These are phyloP conservation scores for Hirundichthys speculiger DNA, from an alignment of 2,113 vertebrate genomes.

Conservation along the genomic window DNA sequence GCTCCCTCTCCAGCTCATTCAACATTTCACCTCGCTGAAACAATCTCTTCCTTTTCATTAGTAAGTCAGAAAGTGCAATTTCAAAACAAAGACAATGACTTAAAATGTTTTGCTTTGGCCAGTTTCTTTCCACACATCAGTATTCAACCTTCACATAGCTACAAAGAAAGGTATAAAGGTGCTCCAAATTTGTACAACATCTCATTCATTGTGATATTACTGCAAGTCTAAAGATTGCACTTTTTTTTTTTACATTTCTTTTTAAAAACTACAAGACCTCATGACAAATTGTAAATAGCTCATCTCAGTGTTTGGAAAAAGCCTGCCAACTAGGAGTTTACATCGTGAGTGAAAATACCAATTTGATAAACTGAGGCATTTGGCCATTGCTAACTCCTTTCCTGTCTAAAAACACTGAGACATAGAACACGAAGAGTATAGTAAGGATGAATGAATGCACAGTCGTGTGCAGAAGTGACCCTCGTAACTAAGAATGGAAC, in stretches of 20 bases:
- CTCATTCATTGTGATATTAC: constrained; percentile 59
- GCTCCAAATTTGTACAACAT: constrained; percentile 70
- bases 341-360: constrained; percentile 65
- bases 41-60: constrained; percentile 51
- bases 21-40: constrained; percentile 52
- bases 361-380: constrained; percentile 71
- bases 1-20: constrained; percentile 58
- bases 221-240: constrained; percentile 59
- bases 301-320: constrained; percentile 48
- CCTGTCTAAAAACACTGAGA: constrained; percentile 74
- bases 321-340: constrained; percentile 55
- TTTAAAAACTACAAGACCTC: constrained; percentile 57
- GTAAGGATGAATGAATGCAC: constrained; percentile 60
- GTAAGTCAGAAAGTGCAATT: constrained; percentile 83
- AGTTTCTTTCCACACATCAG: constrained; percentile 77
- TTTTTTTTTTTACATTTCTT: constrained; percentile 29
- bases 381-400: constrained; percentile 74
- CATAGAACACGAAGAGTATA: constrained; percentile 75
- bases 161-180: constrained; percentile 74
- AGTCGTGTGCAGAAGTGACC: constrained; percentile 58
- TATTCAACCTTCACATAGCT: constrained; percentile 73
- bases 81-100: constrained; percentile 78
- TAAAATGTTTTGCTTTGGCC: constrained; percentile 82
- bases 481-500: constrained; percentile 71
- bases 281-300: constrained; percentile 59